Conservation (phyloP, 2,888 invertebrate genomes). For the Platycnemis pennipes region DNA sequence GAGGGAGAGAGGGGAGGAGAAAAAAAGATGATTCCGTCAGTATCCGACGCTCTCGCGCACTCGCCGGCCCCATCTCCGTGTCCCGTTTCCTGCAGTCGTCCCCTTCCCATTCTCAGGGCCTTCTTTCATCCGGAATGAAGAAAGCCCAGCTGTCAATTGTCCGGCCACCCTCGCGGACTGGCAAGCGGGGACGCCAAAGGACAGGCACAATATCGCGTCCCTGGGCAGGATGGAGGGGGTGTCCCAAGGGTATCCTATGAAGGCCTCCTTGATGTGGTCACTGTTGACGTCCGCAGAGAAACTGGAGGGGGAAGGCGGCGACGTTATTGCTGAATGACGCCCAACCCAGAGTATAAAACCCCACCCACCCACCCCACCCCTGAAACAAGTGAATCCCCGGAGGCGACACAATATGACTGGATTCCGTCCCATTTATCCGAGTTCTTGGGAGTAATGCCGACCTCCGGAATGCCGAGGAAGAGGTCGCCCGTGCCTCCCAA, state of each 20-base stretch:
- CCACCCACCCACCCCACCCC: background rate
- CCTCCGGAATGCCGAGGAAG: background rate
- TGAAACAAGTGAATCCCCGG: background rate
- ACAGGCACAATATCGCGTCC: background rate
- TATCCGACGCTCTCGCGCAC: background rate
- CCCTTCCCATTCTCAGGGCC: background rate
- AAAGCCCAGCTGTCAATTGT: background rate
- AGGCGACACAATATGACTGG: background rate
- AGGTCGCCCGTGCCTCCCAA: background rate
- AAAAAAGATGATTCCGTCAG: background rate
- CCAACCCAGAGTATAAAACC: background rate
- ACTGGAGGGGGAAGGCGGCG: too few species aligned
- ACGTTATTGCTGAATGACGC: too few species aligned
- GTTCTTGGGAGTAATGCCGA: background rate
- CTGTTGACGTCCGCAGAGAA: too few species aligned
- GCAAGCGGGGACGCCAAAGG: background rate
- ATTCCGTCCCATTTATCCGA: background rate
- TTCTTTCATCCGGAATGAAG: background rate
- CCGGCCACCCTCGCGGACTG: background rate
- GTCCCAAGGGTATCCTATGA: too few species aligned
- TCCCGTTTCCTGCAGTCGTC: background rate
- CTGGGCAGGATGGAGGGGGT: background rate
- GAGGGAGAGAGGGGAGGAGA: background rate
- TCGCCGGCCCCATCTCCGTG: background rate
- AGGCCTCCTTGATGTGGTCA: too few species aligned